Evolutionary conservation across 2,797 vertebrate genomes (phyloP).

Genomic region (Helicolenus hilgendorfi): DNA sequence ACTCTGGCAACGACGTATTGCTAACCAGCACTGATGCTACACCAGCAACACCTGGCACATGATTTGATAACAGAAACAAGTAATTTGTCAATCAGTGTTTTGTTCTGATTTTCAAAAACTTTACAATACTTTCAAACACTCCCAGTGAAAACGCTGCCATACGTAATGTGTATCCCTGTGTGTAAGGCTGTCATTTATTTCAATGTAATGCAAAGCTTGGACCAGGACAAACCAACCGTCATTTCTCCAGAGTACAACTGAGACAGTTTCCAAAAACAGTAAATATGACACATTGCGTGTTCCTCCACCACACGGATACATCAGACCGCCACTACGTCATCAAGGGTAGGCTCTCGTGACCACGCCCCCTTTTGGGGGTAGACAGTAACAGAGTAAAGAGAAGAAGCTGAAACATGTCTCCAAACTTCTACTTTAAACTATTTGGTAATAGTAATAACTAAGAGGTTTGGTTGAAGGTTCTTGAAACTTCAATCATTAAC

Average conservation of each 20-base stretch:
- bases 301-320: neutral
- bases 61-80: neutral
- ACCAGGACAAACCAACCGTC: neutral
- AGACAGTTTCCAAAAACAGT: neutral
- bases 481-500: constrained; percentile 9
- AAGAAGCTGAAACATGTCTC: too few relatives aligned
- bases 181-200: neutral
- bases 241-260: neutral
- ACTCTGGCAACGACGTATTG: neutral
- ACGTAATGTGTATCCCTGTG: neutral
- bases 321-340: neutral
- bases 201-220: neutral
- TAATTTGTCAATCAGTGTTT: neutral
- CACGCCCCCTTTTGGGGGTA: too few relatives aligned
- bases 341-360: too few relatives aligned
- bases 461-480: neutral
- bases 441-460: neutral
- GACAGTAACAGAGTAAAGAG: too few relatives aligned
- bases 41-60: neutral
- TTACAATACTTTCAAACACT: neutral
- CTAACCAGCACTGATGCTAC: neutral
- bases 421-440: too few relatives aligned
- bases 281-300: neutral
- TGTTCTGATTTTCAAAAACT: neutral
- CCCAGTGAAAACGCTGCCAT: neutral